Base-by-base conservation (phyloP, 64 coral and sea anemone genomes). In the Montipora cactus region DNA sequence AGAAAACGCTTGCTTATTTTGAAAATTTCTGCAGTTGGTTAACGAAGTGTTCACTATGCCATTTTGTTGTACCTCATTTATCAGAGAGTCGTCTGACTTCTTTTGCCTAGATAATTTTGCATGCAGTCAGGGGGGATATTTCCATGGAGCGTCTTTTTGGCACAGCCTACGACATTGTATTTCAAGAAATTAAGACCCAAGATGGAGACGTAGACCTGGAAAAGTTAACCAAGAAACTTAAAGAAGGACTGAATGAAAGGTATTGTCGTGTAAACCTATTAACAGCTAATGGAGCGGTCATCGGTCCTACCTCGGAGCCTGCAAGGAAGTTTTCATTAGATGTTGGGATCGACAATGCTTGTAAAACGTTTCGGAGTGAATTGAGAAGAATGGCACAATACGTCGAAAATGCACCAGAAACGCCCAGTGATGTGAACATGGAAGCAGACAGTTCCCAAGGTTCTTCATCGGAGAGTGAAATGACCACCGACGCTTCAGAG, bases 121-220 rank as follows among this genome's bases (percentile, higher is more conserved):
- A 22, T 72, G 8, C 15, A 23, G 47, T 86, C 10, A 9, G 5
- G 7, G 62, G 18, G 47, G 46, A 72, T 50, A 67, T 50, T 7
- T 86, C 66, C 44, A 22, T 50, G 82, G 82, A 86, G 47, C 64
- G 67, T 7, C 82, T 86, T 13, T 86, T 86, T 23, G 82, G 82
- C 46, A 86, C 66, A n/a, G 82, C 82, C 16, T 16, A 86, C 12
- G 82, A 86, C 61, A 86, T 86, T 51, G 20, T 86, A 9, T 1
- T 86, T 3, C 61, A 70, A 18, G 45, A 86, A 86, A 51, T 86
- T 44, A 20, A 22, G 46, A 49, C 14, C 3, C 19, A 70, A 8
- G 7, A 21, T 72, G 66, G 66, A 71, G 82, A 72, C 10, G 46
- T 86, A 5, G 44, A 69, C 46, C 19, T 86, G 67, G 64, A 86